Evolutionary conservation across 2,797 vertebrate species (phyloP), one percentile per base, ranked within the genome.

Genomic region (Microctenopoma steveboyesi): DNA sequence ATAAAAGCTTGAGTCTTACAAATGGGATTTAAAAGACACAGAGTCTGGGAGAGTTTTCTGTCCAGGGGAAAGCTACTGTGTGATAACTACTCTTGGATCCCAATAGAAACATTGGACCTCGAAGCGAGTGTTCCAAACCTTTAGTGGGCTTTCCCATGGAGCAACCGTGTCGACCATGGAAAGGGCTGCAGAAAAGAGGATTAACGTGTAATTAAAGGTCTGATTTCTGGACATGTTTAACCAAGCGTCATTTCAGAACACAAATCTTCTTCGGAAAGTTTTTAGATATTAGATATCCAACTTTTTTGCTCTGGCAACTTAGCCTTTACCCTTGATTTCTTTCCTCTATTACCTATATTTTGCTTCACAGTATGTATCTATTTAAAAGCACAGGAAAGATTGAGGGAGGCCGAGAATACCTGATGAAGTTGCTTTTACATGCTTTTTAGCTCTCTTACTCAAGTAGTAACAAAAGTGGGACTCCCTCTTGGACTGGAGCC

Each of bases 221-320:
- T 77, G 90, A 86, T 90, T 89, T 86, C 69, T 82, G 76, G 79
- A 89, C 86, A 83, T 84, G 79, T 91, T 90, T 87, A 86, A 81
- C 69, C 69, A n/a, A 77, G 83, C 57, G 30, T 81, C 68, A 75
- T 66, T 79, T 75, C 51, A 58, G 61, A 79, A 81, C 76, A 81
- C 72, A 86, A 89, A 86, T 86, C 74, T 72, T 68, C 51, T 69
- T 72, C 80, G 87, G 76, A 86, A 81, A 82, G 81, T 18, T 83
- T 87, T 81, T 50, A 51, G 74, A 83, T 85, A 85, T 83, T 52
- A 76, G 13, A 87, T 43, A 15, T 40, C 14, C 15, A 1, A 10
- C 64, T 47, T 46, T 46, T 33, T 27, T 2, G 0, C 37, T 66
- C 3, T 58, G 50, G 62, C 45, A 69, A 49, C 45, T 72, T 13